Percentiles rank a stretch among this genome's conserved stretches.
phyloP scores from a whole-genome alignment of 92 coral and sea anemone genomes.

The Blastomussa wellsi region DNA sequence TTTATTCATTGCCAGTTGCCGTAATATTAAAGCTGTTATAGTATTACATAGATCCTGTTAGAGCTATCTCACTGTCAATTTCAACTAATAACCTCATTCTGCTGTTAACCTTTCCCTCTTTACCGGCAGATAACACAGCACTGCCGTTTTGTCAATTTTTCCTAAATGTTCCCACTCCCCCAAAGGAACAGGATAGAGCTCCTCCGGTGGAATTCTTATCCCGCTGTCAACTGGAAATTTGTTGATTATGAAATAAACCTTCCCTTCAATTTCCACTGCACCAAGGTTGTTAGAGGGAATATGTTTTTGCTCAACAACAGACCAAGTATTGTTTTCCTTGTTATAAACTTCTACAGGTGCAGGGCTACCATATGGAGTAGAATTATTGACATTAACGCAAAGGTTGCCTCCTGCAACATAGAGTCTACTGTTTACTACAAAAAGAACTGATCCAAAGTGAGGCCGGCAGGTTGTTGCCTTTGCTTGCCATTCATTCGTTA shows the following conservation, averaged over 20 bases:
- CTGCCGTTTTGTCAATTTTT: background rate
- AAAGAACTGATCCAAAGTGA: background rate
- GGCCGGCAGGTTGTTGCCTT: background rate
- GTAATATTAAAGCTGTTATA: no score
- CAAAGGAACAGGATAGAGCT: background rate
- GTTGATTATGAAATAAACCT: background rate
- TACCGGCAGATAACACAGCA: background rate
- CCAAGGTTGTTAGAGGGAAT: background rate
- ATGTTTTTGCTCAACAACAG: background rate
- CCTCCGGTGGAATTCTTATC: background rate
- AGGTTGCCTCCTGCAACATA: background rate
- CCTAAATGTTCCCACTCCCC: background rate
- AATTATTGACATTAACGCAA: background rate
- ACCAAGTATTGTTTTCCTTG: background rate
- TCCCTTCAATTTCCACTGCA: slow-evolving; percentile 3
- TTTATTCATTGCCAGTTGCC: no score
- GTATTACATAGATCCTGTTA: no score
- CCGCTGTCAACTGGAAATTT: slow-evolving; percentile 9
- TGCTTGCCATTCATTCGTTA: background rate
- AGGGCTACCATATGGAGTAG: background rate
- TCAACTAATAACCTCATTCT: background rate
- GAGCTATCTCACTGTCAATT: background rate
- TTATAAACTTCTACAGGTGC: background rate
- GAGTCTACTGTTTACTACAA: background rate
- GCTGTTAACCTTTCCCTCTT: background rate